Percentiles rank a stretch among this genome's conserved stretches.
These are phyloP conservation scores for Heliothis peltigera DNA, from an alignment of 2,888 invertebrate species.

Conservation along the genomic window DNA sequence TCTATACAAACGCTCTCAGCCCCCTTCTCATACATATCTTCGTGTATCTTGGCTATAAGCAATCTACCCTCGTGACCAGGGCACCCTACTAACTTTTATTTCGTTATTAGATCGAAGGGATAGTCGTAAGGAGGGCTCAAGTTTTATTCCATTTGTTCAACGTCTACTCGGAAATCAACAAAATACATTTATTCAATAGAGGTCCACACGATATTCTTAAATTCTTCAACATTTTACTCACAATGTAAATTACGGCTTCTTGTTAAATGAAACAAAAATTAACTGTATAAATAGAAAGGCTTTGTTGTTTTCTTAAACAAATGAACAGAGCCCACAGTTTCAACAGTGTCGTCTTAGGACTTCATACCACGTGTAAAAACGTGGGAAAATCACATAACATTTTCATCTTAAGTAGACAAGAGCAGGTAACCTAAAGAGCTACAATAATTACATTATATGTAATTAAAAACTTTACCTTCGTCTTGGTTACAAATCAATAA, in stretches of 20 bases:
- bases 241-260: neutral
- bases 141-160: conserved; percentile 38
- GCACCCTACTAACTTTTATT: conserved; percentile 87
- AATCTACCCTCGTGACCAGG: conserved; percentile 77
- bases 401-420: neutral
- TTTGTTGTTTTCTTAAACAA: neutral
- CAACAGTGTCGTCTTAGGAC: neutral
- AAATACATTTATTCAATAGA: conserved; percentile 30
- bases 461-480: too few relatives aligned
- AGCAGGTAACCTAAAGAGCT: too few relatives aligned
- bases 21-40: conserved; percentile 64
- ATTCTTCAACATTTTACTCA: neutral
- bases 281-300: conserved; percentile 2
- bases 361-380: conserved; percentile 1
- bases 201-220: neutral
- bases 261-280: conserved; percentile 2
- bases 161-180: conserved; percentile 44
- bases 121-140: conserved; percentile 68
- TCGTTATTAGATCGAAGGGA: conserved; percentile 82
- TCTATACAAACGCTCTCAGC: conserved; percentile 37
- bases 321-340: neutral
- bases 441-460: too few relatives aligned
- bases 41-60: conserved; percentile 63
- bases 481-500: too few relatives aligned
- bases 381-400: neutral